Conservation (phyloP, 2,797 vertebrate species). For the Macroramphosus scolopax region DNA sequence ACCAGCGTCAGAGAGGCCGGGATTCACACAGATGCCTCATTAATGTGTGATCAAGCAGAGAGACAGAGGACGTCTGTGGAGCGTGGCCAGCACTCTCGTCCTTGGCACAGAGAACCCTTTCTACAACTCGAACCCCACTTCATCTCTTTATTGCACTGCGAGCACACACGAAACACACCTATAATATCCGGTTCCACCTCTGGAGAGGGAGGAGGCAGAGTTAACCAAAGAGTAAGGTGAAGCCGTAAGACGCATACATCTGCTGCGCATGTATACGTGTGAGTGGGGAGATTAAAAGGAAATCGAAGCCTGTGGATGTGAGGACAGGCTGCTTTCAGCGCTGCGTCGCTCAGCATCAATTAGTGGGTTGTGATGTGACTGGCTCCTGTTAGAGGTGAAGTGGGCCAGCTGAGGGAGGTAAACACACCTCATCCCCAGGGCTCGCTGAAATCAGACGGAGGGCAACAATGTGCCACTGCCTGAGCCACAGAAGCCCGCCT, state of each 20-base stretch:
- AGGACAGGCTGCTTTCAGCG: constrained; percentile 72
- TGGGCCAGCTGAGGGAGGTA: constrained; percentile 66
- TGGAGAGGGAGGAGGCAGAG: constrained; percentile 37
- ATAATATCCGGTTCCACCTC: constrained; percentile 74
- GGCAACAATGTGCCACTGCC: constrained; percentile 71
- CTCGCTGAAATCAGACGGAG: constrained; percentile 57
- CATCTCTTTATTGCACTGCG: constrained; percentile 64
- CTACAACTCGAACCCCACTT: constrained; percentile 58
- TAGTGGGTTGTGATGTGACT: constrained; percentile 73
- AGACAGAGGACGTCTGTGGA: constrained; percentile 79
- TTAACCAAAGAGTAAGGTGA: constrained; percentile 32
- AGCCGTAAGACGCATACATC: constrained; percentile 8
- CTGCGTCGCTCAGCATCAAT: constrained; percentile 73
- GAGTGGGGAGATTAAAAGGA: constrained; percentile 54
- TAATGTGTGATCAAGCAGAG: constrained; percentile 72
- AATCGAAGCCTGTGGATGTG: constrained; percentile 65
- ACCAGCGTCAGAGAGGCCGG: constrained; percentile 55
- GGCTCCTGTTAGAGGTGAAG: constrained; percentile 60
- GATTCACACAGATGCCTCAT: constrained; percentile 75
- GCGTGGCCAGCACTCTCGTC: constrained; percentile 58
- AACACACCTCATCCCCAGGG: constrained; percentile 69
- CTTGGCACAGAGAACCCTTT: constrained; percentile 75
- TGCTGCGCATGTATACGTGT: constrained; percentile 2
- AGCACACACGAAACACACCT: constrained; percentile 65
- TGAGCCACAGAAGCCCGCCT: constrained; percentile 69